Evolutionary conservation across 1,140 invertebrate genomes (phyloP).

Genomic region (Heliconius nattereri): DNA sequence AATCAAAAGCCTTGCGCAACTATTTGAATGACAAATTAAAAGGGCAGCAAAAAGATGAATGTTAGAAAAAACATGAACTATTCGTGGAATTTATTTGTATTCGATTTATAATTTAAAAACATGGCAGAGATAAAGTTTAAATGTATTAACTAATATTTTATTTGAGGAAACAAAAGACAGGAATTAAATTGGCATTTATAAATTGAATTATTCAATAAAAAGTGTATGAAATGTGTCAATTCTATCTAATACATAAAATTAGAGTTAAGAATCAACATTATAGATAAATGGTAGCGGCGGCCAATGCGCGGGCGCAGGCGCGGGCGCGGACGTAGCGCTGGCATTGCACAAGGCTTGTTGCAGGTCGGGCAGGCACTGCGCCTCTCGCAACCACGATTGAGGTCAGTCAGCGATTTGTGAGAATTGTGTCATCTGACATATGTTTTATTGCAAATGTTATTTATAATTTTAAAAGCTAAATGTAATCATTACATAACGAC

Average conservation of each 20-base stretch:
- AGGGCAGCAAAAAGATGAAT: not conserved
- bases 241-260: not conserved
- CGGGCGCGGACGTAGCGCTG: constrained; percentile 35
- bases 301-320: constrained; percentile 11
- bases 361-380: constrained; percentile 66
- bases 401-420: constrained; percentile 77
- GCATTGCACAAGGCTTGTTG: constrained; percentile 74
- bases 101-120: not conserved
- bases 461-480: constrained; percentile 6
- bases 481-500: not conserved
- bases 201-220: no score
- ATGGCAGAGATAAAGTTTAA: not conserved
- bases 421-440: constrained; percentile 78
- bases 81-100: not conserved
- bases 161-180: no score
- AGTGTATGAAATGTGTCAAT: no score
- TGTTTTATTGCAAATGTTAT: constrained; percentile 43
- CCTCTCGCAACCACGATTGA: constrained; percentile 77
- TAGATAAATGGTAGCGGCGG: not conserved
- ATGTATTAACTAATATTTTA: not conserved
- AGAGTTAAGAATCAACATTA: not conserved
- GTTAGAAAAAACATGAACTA: not conserved
- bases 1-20: not conserved
- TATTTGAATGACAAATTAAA: not conserved
- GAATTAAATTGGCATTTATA: no score